Evolutionary conservation across 35 echinoderm and acorn worm genomes (phyloP).

Genomic region (Heliocidaris tuberculata): DNA sequence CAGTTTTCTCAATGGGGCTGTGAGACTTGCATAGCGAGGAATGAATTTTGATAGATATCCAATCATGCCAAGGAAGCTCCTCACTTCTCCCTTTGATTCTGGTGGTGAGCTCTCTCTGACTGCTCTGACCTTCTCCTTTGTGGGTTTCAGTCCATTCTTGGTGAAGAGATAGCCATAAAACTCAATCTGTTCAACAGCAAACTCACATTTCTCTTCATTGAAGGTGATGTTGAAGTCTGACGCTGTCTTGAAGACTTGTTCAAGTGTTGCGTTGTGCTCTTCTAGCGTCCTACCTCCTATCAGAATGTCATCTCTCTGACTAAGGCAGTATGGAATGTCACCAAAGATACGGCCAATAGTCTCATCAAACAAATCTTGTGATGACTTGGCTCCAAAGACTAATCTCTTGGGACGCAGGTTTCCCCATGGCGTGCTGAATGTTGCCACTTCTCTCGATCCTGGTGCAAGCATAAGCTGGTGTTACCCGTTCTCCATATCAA

Average conservation of each 20-base stretch:
- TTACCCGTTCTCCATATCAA: constrained; percentile 67
- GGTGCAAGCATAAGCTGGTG: constrained; percentile 63
- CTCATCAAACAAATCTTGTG: constrained; percentile 68
- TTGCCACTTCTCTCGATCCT: constrained; percentile 47
- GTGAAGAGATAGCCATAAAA: constrained; percentile 75
- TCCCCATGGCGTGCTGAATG: constrained; percentile 39
- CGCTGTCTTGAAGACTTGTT: constrained; percentile 57
- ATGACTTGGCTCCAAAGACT: not conserved
- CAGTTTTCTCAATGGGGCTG: constrained; percentile 52
- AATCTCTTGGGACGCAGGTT: constrained; percentile 5
- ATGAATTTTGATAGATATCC: constrained; percentile 74
- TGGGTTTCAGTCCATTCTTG: constrained; percentile 73
- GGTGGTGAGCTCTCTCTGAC: constrained; percentile 50
- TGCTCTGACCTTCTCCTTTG: constrained; percentile 57
- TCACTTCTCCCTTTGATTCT: constrained; percentile 51
- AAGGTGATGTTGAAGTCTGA: constrained; percentile 61
- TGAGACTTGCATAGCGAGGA: constrained; percentile 55
- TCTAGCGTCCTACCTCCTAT: constrained; percentile 56
- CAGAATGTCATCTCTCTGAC: constrained; percentile 65
- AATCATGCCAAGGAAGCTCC: constrained; percentile 72
- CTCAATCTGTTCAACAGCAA: constrained; percentile 58
- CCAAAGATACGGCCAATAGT: constrained; percentile 62
- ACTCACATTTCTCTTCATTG: constrained; percentile 61
- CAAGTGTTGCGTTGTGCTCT: constrained; percentile 67
- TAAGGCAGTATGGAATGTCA: constrained; percentile 65